phyloP scores from a whole-genome alignment of 2,797 vertebrate species.

The Calcarius lapponicus region DNA sequence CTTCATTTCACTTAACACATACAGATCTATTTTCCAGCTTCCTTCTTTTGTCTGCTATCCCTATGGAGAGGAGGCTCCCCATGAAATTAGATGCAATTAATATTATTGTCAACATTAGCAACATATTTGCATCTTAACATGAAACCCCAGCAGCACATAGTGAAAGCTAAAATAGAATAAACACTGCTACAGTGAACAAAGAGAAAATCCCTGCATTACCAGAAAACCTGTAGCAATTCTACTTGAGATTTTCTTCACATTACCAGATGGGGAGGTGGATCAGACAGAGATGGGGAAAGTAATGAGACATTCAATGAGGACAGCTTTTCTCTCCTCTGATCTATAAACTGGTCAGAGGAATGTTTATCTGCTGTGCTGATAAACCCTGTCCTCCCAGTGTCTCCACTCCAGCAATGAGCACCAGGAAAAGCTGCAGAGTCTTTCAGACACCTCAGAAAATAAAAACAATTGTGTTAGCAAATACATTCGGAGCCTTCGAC shows the following conservation, averaged over 20 bases:
- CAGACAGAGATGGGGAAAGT: neutral
- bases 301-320: neutral
- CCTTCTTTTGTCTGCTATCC: neutral
- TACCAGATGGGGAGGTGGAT: neutral
- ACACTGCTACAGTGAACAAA: neutral
- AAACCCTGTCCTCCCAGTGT: neutral
- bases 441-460: neutral
- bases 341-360: neutral
- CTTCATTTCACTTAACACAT: neutral
- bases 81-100: neutral
- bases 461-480: neutral
- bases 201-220: neutral
- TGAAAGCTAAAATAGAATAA: neutral
- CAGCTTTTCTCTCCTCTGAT: neutral
- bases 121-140: neutral
- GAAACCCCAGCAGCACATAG: neutral
- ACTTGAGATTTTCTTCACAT: neutral
- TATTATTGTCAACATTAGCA: neutral
- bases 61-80: neutral
- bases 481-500: neutral
- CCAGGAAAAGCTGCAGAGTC: neutral
- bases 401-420: neutral
- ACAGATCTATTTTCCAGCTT: neutral
- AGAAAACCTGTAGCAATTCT: neutral
- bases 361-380: neutral